Base-by-base conservation (phyloP, 2,888 invertebrate species). In the Drosophila niveifrons region DNA sequence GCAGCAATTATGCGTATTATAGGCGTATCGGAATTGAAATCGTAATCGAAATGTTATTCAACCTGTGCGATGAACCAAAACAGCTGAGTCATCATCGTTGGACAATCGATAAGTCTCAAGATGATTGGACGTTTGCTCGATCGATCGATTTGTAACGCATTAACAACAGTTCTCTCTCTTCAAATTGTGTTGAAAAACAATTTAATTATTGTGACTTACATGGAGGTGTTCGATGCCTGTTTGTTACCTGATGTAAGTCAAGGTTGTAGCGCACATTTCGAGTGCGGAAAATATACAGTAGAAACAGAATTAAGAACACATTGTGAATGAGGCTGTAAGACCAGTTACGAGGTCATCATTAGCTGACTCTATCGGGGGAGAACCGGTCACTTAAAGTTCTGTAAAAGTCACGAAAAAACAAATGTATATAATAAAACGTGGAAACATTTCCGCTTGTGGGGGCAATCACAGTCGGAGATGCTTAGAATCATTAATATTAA, bases 41-140 rank as follows among this genome's bases (percentile, higher is more conserved):
- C 52, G 59, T 44, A 55, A 51, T 61, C 52, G 29, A 75, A 77
- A 75, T 82, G 82, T 82, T 85, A 75, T 82, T 82, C 82, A 85
- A 82, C 80, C 52, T 31, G 18, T 41, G 29, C 13, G 31, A 17
- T 59, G 34, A 48, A 57, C 53, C 41, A 13, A 43, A 52, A 11
- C 13, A 52, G 47, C 34, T 48, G 46, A 41, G 66, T 72, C 62
- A 67, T 66, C 56, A 62, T 61, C 52, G 39, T 34, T 43, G 17
- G 7, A 57, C 52, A 55, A 47, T 59, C 56, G 56, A 52, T 66
- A 56, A 56, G 59, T 55, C 67, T 52, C 28, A 15, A 53, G 13
- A 29, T 11, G 50, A 55, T 72, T 55, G 34, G 18, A 28, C 53
- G 50, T 58, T 70, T 23, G 31, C 11, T 11, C 31, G 11, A 17